Evolutionary conservation across 2,888 invertebrate species (phyloP).

Genomic region (Agrochola litura): DNA sequence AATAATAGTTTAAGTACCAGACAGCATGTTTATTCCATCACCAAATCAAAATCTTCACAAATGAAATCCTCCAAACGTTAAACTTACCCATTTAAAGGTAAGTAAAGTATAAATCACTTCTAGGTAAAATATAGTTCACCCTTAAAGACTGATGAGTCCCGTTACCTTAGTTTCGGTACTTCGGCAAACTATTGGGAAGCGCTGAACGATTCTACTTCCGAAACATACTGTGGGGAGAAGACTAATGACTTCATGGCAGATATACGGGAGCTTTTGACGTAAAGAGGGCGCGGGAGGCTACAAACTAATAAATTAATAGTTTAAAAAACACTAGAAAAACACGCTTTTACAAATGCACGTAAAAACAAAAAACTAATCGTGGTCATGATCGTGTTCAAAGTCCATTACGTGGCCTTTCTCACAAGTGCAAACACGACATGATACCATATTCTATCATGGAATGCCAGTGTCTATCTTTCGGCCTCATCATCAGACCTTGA

Average conservation of each 20-base stretch:
- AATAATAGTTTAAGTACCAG: background rate
- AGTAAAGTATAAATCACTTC: constrained; percentile 39
- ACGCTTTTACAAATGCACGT: no score
- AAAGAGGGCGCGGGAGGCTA: background rate
- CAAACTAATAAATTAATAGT: no score
- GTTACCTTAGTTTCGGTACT: constrained; percentile 49
- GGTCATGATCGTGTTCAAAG: no score
- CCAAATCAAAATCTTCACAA: background rate
- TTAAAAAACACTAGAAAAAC: no score
- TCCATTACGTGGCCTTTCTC: no score
- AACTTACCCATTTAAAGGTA: background rate
- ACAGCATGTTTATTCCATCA: no score
- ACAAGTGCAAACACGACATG: no score
- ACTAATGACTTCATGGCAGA: constrained; percentile 44
- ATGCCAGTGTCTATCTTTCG: no score
- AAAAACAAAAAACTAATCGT: no score
- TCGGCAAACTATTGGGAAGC: constrained; percentile 50
- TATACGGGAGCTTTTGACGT: background rate
- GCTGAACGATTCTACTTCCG: constrained; percentile 46
- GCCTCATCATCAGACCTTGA: no score
- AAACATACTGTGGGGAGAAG: constrained; percentile 24
- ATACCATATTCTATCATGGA: no score
- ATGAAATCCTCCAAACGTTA: constrained; percentile 5
- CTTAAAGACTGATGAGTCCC: constrained; percentile 52
- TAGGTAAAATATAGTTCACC: constrained; percentile 46